Conservation (phyloP, 2,888 invertebrate species). For the Leptinotarsa haldemani region DNA sequence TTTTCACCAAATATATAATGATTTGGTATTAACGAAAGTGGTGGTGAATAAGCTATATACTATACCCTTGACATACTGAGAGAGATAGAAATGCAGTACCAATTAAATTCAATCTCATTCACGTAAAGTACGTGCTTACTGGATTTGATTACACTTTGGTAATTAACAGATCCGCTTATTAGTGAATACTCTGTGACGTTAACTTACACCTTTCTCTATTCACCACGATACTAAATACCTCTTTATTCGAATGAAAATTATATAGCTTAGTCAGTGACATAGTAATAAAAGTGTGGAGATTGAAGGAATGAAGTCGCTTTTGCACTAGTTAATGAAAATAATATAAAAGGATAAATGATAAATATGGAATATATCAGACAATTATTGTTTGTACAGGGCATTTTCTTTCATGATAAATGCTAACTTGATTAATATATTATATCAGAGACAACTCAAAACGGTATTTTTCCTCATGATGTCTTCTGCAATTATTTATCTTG, state of each 20-base stretch:
- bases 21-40: constrained; percentile 20
- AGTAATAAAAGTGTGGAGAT: too few relatives aligned
- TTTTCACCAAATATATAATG: neutral
- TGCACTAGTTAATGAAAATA: too few relatives aligned
- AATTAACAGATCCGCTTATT: constrained; percentile 62
- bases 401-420: too few relatives aligned
- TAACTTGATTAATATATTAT: too few relatives aligned
- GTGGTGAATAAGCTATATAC: constrained; percentile 32
- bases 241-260: constrained; percentile 22
- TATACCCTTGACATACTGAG: constrained; percentile 20
- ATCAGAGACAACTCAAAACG: too few relatives aligned
- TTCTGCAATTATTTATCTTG: too few relatives aligned
- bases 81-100: constrained; percentile 30
- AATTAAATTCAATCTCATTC: constrained; percentile 53
- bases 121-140: constrained; percentile 59
- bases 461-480: too few relatives aligned
- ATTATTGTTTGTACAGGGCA: too few relatives aligned
- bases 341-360: too few relatives aligned
- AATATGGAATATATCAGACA: too few relatives aligned
- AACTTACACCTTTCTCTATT: constrained; percentile 58
- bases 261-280: too few relatives aligned
- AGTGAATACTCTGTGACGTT: constrained; percentile 59
- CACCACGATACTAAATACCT: constrained; percentile 39
- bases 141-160: constrained; percentile 64
- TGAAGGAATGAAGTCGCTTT: too few relatives aligned